Base-by-base conservation (phyloP, 2,797 vertebrate species). In the Microctenopoma lineatum region DNA sequence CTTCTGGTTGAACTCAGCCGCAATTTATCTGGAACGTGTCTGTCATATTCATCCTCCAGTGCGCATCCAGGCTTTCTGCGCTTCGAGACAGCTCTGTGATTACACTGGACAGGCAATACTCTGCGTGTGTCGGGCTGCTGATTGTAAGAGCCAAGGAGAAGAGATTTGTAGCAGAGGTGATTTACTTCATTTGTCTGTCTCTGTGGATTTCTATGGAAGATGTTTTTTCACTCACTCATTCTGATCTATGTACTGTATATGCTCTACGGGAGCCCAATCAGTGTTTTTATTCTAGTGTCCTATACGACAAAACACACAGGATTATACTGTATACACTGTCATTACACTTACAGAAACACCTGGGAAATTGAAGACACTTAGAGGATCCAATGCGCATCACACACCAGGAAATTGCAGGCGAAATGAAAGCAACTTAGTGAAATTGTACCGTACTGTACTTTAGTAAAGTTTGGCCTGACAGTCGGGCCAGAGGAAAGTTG, bases 61-160 rank as follows among this genome's bases (percentile, higher is more conserved):
- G 73, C 60, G 58, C 73, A 61, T 39, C 70, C 74, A 27, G 48
- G 55, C 70, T 62, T 68, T 73, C 73, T 29, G 65, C 14, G 80
- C 76, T 71, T 11, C 9, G 16, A 75, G 81, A 75, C 81, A 66
- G 70, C 64, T 80, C 67, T 51, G 74, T 77, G 79, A 88, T 86
- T 81, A 77, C 79, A 51, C 61, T 7, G 73, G 81, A 83, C 81
- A 83, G 77, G 72, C 77, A 70, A 79, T 75, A 46, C 75, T 75
- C 64, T 13, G 61, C 48, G 29, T 75, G 51, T 29, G 69, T 59
- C 36, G 64, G 50, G 75, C 68, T 48, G 70, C 3, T 81, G 75
- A 73, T 76, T 69, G 77, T 66, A 55, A 73, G 73, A 63, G 57
- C 67, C 48, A 44, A 66, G 61, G 41, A 66, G 71, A 59, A 64